These are phyloP conservation scores for Mandrillus leucophaeus DNA, from an alignment of 2,113 vertebrate genomes.

Conservation along the genomic window DNA sequence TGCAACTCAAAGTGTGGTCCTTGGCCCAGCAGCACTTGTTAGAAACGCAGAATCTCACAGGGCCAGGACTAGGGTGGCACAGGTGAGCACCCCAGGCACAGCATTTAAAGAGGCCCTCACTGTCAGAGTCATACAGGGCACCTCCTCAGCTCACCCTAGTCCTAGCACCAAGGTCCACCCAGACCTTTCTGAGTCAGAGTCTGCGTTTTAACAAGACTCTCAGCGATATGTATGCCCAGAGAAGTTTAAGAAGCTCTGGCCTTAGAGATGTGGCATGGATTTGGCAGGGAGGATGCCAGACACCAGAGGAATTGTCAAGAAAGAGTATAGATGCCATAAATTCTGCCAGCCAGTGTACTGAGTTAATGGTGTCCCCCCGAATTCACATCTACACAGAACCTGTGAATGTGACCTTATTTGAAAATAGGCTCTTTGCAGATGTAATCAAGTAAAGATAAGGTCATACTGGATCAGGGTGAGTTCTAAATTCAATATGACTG, in stretches of 20 bases:
- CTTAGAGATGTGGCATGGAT: not conserved
- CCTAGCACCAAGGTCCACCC: too few relatives aligned
- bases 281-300: not conserved
- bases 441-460: not conserved
- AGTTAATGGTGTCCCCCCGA: not conserved
- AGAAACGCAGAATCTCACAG: not conserved
- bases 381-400: not conserved
- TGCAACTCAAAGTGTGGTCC: not conserved
- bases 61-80: not conserved
- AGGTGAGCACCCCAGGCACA: not conserved
- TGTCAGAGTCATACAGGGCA: not conserved
- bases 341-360: not conserved
- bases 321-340: not conserved
- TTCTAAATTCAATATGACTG: not conserved
- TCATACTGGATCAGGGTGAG: not conserved
- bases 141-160: not conserved
- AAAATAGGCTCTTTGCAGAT: not conserved
- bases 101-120: not conserved
- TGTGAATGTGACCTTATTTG: not conserved
- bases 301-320: not conserved
- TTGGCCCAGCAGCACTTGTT: not conserved
- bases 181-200: not conserved
- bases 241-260: not conserved
- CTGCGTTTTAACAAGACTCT: not conserved
- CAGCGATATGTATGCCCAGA: not conserved